These are phyloP conservation scores for Dione juno DNA, from an alignment of 2,888 invertebrate species.

Conservation along the genomic window DNA sequence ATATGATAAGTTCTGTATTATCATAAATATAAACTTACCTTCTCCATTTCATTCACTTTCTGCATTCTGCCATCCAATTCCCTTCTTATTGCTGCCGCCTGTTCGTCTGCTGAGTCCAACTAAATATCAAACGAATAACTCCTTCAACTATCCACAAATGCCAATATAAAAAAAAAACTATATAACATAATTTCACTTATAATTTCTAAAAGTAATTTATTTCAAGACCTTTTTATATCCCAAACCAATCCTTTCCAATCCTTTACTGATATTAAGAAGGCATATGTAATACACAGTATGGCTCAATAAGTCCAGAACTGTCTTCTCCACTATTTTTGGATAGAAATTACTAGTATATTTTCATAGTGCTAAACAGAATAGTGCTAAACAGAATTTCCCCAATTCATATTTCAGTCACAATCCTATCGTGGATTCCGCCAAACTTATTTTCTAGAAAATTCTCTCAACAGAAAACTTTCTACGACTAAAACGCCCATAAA, in stretches of 20 bases:
- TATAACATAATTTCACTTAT: not conserved
- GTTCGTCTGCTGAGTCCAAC: conserved; percentile 99
- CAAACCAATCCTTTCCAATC: too few relatives aligned
- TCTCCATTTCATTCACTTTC: conserved; percentile 98
- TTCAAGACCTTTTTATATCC: too few relatives aligned
- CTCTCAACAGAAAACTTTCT: conserved; percentile 2
- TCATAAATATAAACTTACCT: conserved; percentile 84
- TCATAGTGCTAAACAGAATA: not conserved
- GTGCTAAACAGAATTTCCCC: not conserved
- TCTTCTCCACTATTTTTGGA: too few relatives aligned
- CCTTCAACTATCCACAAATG: not conserved
- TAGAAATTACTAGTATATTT: not conserved
- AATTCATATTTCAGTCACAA: not conserved
- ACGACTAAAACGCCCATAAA: conserved; percentile 1
- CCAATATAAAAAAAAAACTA: not conserved
- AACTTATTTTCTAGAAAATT: not conserved
- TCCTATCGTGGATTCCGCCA: not conserved
- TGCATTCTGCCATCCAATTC: conserved; percentile 99
- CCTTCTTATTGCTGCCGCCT: conserved; percentile 99
- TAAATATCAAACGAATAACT: conserved; percentile 62
- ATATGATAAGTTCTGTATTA: too few relatives aligned
- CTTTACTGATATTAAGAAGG: too few relatives aligned
- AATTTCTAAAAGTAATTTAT: not conserved
- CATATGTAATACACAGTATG: too few relatives aligned
- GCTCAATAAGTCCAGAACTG: too few relatives aligned